Conservation (phyloP, 1,140 invertebrate genomes). For the Batillaria attramentaria region DNA sequence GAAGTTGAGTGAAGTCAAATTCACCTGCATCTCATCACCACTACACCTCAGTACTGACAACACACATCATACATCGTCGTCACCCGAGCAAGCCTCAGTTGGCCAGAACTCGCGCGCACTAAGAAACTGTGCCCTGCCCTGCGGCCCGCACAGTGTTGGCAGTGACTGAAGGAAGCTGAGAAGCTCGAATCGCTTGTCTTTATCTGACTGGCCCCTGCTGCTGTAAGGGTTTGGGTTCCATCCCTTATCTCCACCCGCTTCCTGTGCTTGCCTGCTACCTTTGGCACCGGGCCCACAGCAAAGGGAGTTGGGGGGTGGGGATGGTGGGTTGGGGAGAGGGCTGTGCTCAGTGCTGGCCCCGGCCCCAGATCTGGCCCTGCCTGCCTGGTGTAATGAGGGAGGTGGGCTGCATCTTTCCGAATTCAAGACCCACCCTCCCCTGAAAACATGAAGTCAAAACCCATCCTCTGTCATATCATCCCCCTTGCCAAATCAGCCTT, state of each 20-base stretch:
- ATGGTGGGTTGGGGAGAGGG: no score
- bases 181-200: background rate
- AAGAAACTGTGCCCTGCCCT: background rate
- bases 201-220: constrained; percentile 12
- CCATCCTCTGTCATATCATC: no score
- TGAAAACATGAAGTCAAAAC: no score
- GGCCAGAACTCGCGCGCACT: no score
- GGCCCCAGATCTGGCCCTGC: background rate
- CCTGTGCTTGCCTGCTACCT: constrained; percentile 11
- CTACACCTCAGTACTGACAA: background rate
- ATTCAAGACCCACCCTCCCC: background rate
- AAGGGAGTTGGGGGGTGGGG: no score
- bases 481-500: no score
- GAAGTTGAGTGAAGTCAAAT: background rate
- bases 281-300: background rate
- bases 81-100: no score
- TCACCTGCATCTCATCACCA: background rate
- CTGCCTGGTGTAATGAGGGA: no score
- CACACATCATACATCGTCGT: background rate
- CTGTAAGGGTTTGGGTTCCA: constrained; percentile 17
- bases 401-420: no score
- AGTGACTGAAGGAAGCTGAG: background rate
- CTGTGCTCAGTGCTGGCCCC: background rate
- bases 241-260: background rate
- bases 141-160: background rate